Evolutionary conservation across 2,797 vertebrate species (phyloP), one percentile per base, ranked within the genome.

Genomic region (Rhyacichthys aspro): DNA sequence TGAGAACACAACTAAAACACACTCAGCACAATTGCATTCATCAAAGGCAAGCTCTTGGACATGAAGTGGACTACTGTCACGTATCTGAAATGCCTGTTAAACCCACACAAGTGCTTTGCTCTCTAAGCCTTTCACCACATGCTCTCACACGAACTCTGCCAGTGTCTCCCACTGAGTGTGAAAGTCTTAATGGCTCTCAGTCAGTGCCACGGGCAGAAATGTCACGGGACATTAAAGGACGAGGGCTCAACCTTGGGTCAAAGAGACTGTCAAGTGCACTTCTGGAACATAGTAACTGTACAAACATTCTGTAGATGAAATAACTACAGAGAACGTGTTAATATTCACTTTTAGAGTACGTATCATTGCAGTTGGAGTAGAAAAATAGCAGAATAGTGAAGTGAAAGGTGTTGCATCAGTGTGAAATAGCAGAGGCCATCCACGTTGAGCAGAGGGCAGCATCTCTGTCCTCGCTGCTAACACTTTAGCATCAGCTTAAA

Each of bases 401-500:
- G 17, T 10, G 5, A 12, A 0, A 9, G 7, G 3, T 37, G 1
- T 9, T 7, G 5, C 3, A 5, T 0, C 1, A 9, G 0, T 41
- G n/a, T n/a, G 11, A 9, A 11, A 7, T 7, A 37, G 15, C 19
- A 17, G 5, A 2, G 55, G 18, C 11, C 9, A 34, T 12, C 8
- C 16, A 49, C 37, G 11, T 14, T 10, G 5, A 17, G 23, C 7
- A 41, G 50, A 68, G 55, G 45, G 59, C 67, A 82, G 67, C 80
- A 79, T 81, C 70, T 5, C 54, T 78, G 74, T 37, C 71, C 67
- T 84, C 72, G 39, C 41, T 43, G 78, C 76, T 86, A 84, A 37
- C 65, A 45, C 18, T 34, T 76, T 86, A 88, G 84, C 86, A 65
- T 75, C 54, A 78, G 74, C 79, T 56, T 23, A 55, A 59, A 43